These are phyloP conservation scores for Tridacna gigas DNA, from an alignment of 2,888 invertebrate genomes.

Conservation along the genomic window DNA sequence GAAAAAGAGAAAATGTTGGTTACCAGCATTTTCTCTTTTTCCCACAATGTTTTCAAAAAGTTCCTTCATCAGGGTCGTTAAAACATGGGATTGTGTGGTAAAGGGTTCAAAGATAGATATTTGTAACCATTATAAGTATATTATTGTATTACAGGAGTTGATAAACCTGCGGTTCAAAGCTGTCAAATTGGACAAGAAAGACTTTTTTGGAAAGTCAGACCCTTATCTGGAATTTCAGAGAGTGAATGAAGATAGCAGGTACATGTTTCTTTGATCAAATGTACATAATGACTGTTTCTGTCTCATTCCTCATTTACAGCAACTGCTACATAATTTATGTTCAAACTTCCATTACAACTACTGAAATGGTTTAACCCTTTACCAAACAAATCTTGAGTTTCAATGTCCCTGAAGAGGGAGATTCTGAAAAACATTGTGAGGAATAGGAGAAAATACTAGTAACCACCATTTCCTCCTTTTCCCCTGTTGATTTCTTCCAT, in stretches of 20 bases:
- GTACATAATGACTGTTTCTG: no score
- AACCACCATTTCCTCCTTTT: not conserved
- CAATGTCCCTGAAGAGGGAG: not conserved
- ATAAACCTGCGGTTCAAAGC: slow-evolving; percentile 83
- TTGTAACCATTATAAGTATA: no score
- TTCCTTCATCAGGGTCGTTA: not conserved
- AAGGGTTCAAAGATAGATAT: no score
- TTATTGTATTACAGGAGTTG: slow-evolving; percentile 77
- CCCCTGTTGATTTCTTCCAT: not conserved
- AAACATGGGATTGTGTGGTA: no score
- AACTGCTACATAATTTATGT: not conserved
- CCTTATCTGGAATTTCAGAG: slow-evolving; percentile 85
- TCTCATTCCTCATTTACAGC: not conserved
- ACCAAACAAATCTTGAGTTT: not conserved
- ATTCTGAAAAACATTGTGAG: not conserved
- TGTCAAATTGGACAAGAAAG: slow-evolving; percentile 85
- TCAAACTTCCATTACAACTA: not conserved
- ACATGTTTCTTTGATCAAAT: slow-evolving; percentile 1
- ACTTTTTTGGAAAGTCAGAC: slow-evolving; percentile 86
- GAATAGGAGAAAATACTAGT: not conserved
- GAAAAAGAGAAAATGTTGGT: not conserved
- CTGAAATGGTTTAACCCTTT: not conserved
- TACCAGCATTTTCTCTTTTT: not conserved
- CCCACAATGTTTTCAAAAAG: not conserved
- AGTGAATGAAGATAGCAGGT: slow-evolving; percentile 85